phyloP scores from a whole-genome alignment of 2,888 invertebrate genomes.

The Cinara cedri region DNA sequence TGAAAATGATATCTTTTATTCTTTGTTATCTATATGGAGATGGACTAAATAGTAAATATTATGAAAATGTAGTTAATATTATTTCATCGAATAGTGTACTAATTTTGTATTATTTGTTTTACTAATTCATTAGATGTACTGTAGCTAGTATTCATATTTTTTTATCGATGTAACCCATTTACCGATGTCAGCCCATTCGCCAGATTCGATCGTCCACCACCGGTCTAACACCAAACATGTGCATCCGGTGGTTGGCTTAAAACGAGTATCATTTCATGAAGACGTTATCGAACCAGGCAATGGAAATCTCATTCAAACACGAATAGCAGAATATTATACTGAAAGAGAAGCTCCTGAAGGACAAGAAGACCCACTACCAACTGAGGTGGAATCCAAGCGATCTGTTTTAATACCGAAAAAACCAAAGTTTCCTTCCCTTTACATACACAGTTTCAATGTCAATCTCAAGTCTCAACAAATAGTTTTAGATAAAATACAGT shows the following conservation, averaged over 20 bases:
- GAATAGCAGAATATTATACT: background rate
- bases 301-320: constrained; percentile 22
- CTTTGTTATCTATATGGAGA: too few relatives aligned
- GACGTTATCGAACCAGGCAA: constrained; percentile 17
- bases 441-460: constrained; percentile 18
- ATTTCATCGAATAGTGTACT: too few relatives aligned
- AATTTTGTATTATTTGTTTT: background rate
- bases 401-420: constrained; percentile 26
- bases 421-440: constrained; percentile 25
- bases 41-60: too few relatives aligned
- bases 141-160: background rate
- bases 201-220: constrained; percentile 33
- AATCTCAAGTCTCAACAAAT: constrained; percentile 18
- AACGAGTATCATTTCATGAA: constrained; percentile 45
- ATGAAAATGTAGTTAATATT: too few relatives aligned
- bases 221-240: constrained; percentile 31
- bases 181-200: constrained; percentile 1
- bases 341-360: constrained; percentile 44
- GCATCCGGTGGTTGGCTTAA: constrained; percentile 4
- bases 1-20: too few relatives aligned
- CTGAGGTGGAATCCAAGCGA: background rate
- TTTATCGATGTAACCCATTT: constrained; percentile 1
- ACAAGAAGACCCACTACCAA: constrained; percentile 30
- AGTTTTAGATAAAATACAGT: constrained; percentile 14
- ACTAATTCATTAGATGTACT: background rate